Conservation (phyloP, 2,888 invertebrate species). For the Kuschelorhynchus macadamiae region DNA sequence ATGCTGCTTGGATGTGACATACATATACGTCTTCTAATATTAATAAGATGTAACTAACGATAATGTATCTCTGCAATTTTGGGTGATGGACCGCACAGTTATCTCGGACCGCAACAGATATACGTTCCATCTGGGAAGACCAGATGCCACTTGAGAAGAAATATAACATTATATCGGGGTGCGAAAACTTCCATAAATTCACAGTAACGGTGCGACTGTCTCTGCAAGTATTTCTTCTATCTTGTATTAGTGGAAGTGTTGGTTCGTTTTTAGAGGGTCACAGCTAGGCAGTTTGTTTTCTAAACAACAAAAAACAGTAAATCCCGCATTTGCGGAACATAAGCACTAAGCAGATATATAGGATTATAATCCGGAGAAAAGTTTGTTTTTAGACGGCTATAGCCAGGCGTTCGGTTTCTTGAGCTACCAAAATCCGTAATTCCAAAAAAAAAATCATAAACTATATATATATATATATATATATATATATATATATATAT, state of each 20-base stretch:
- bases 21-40: neutral
- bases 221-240: neutral
- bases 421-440: too few relatives aligned
- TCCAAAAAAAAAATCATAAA: too few relatives aligned
- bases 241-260: neutral
- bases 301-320: too few relatives aligned
- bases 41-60: slow-evolving; percentile 16
- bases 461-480: too few relatives aligned
- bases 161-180: slow-evolving; percentile 20
- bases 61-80: slow-evolving; percentile 7
- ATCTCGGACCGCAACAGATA: neutral
- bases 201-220: neutral
- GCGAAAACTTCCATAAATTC: slow-evolving; percentile 24
- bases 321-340: too few relatives aligned
- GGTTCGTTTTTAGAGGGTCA: neutral
- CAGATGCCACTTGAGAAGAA: slow-evolving; percentile 20
- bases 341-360: too few relatives aligned
- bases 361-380: too few relatives aligned
- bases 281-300: too few relatives aligned
- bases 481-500: too few relatives aligned
- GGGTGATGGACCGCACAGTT: neutral
- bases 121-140: slow-evolving; percentile 6
- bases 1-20: neutral
- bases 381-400: too few relatives aligned
- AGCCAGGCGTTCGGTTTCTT: too few relatives aligned